These are phyloP conservation scores for Helicoverpa armigera DNA, from an alignment of 1,140 invertebrate genomes.

Conservation along the genomic window DNA sequence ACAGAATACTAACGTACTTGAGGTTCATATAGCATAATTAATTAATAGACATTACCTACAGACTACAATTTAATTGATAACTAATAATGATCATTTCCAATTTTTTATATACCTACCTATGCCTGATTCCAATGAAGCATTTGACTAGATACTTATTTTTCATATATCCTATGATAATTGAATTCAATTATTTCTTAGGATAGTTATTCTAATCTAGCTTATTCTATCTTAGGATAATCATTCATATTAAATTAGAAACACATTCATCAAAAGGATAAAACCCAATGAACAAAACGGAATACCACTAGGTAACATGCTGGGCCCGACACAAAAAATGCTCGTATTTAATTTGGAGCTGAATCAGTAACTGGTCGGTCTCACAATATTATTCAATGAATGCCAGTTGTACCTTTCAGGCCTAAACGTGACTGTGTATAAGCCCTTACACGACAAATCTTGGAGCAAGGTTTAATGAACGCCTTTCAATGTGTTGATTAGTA, in stretches of 20 bases:
- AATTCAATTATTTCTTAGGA: too few relatives aligned
- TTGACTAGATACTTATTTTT: too few relatives aligned
- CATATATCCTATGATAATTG: too few relatives aligned
- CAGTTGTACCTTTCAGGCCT: not conserved
- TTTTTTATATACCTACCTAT: too few relatives aligned
- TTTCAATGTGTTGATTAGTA: conserved; percentile 15
- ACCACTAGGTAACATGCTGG: not conserved
- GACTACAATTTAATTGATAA: conserved; percentile 18
- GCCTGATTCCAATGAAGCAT: conserved; percentile 46
- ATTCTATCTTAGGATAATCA: too few relatives aligned
- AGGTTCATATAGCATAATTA: not conserved
- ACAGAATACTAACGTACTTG: too few relatives aligned
- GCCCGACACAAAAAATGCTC: conserved; percentile 1
- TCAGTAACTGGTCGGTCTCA: conserved; percentile 49
- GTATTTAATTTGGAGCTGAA: conserved; percentile 44
- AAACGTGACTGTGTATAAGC: conserved; percentile 25
- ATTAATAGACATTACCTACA: conserved; percentile 48
- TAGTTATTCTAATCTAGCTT: too few relatives aligned
- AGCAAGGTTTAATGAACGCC: conserved; percentile 21
- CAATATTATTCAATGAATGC: conserved; percentile 33
- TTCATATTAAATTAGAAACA: not conserved
- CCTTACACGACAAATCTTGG: not conserved
- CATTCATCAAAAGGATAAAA: not conserved
- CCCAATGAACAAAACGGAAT: not conserved
- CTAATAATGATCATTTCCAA: conserved; percentile 1